Conservation (phyloP, 2,113 vertebrate species). For the Anarhynchus alexandrinus region DNA sequence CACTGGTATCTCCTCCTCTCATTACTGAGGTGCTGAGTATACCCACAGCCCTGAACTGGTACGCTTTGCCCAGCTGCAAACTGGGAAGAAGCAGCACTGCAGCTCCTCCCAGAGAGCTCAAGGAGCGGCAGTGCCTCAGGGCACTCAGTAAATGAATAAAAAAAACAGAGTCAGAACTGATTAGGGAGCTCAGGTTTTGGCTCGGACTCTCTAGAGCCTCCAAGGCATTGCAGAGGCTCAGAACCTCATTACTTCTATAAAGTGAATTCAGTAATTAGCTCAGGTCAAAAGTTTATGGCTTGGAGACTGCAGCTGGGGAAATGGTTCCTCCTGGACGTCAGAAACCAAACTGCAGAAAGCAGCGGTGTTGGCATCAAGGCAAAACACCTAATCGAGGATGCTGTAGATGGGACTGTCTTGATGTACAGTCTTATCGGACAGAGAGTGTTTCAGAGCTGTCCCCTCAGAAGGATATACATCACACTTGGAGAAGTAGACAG, state of each 20-base stretch:
- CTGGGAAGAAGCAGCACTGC: neutral
- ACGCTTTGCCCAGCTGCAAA: neutral
- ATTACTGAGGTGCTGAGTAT: neutral
- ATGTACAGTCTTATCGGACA: neutral
- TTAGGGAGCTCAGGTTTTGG: constrained; percentile 68
- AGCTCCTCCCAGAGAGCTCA: constrained; percentile 20
- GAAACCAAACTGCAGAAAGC: neutral
- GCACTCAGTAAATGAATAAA: constrained; percentile 53
- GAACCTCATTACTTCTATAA: constrained; percentile 63
- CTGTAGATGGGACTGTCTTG: neutral
- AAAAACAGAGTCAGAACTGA: constrained; percentile 53
- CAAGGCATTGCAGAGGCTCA: constrained; percentile 58
- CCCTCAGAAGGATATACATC: neutral
- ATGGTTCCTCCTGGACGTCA: neutral
- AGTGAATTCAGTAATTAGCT: constrained; percentile 62
- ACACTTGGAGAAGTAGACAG: neutral
- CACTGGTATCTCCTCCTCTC: neutral
- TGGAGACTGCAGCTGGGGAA: constrained; percentile 4
- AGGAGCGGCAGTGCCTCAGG: constrained; percentile 32
- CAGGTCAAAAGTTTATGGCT: constrained; percentile 68
- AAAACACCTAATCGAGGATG: neutral
- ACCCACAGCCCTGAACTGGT: neutral
- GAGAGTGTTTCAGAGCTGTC: neutral
- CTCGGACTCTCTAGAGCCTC: constrained; percentile 52
- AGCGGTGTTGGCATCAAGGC: neutral